Evolutionary conservation across 2,797 vertebrate species (phyloP).

Genomic region (Tadarida brasiliensis): DNA sequence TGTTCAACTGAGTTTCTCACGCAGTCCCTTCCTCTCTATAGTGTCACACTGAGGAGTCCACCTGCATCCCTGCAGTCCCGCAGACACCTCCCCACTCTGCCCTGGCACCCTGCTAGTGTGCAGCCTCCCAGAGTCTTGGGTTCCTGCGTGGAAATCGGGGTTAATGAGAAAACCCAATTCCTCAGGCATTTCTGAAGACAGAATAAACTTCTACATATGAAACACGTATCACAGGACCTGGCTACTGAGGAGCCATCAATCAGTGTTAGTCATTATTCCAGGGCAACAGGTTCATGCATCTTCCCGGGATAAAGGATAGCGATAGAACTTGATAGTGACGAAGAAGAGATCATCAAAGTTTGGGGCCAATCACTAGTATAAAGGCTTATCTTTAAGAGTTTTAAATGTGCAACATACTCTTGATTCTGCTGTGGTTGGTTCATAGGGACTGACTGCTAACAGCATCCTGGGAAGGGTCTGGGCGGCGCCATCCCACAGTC

Average conservation of each 20-base stretch:
- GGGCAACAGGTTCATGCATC: background rate
- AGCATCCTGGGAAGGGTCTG: background rate
- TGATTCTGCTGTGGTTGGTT: background rate
- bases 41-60: no score
- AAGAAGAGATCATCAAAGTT: background rate
- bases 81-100: rapidly evolving
- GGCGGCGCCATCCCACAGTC: background rate
- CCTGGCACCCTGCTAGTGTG: rapidly evolving
- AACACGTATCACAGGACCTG: background rate
- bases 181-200: background rate
- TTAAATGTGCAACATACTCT: background rate
- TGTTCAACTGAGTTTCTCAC: background rate
- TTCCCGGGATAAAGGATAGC: background rate
- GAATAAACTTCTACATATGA: background rate
- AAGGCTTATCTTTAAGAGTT: background rate
- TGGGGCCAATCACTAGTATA: background rate
- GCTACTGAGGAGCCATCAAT: background rate
- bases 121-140: no score
- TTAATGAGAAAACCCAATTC: background rate
- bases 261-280: background rate
- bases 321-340: background rate
- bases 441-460: background rate
- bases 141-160: background rate
- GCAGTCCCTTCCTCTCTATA: background rate
- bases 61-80: no score